A percentile compares a stretch with the other conserved stretches of the same genome.
Conservation (phyloP, 2,797 vertebrate species). For the Brachyrhaphis roseni region DNA sequence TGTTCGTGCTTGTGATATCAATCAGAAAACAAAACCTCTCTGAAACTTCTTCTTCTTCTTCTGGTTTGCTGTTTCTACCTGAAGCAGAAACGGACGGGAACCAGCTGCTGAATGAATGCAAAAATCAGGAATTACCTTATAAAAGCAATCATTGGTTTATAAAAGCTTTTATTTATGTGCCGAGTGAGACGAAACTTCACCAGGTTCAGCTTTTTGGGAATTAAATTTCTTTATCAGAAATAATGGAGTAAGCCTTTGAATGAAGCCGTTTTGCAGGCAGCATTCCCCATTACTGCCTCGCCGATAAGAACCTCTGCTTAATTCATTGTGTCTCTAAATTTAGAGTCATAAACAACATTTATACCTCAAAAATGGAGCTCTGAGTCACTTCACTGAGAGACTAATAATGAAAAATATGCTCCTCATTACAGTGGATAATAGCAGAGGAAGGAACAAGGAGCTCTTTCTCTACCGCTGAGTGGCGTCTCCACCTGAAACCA, state of each 20-base stretch:
- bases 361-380: constrained; percentile 13
- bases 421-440: constrained; percentile 11
- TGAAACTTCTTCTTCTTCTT: not conserved
- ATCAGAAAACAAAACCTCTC: constrained; percentile 14
- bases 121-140: not conserved
- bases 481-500: not conserved
- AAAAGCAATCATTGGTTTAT: not conserved
- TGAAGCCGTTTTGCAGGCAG: not conserved
- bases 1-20: constrained; percentile 3
- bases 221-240: constrained; percentile 2
- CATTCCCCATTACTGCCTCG: not conserved
- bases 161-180: not conserved
- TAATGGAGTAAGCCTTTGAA: not conserved
- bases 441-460: constrained; percentile 3
- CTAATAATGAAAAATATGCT: constrained; percentile 21
- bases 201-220: constrained; percentile 16
- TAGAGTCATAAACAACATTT: not conserved
- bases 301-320: constrained; percentile 4
- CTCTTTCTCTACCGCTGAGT: not conserved
- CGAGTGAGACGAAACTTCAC: not conserved
- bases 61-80: not conserved
- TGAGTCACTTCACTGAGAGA: constrained; percentile 1
- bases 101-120: not conserved
- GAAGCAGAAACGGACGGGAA: not conserved
- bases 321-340: not conserved